Evolutionary conservation across 2,113 vertebrate genomes (phyloP).

Genomic region (Phyllopteryx taeniolatus): DNA sequence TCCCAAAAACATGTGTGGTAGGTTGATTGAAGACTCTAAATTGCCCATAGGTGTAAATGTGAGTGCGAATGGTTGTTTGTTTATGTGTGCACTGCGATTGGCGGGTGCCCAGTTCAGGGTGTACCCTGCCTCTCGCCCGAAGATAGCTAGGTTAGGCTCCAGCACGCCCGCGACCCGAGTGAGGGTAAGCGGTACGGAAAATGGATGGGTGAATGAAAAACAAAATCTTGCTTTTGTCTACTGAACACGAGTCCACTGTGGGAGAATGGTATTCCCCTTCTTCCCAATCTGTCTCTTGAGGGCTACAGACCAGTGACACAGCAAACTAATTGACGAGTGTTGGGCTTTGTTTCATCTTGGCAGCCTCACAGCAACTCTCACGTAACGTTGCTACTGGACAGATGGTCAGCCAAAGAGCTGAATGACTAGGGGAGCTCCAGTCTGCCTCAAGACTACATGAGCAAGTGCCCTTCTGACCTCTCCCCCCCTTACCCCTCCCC

Average conservation of each 20-base stretch:
- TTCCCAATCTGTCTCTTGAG: constrained; percentile 26
- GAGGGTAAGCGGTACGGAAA: no score
- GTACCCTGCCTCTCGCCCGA: no score
- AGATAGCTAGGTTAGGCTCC: no score
- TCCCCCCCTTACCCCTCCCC: neutral
- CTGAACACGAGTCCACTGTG: constrained; percentile 36
- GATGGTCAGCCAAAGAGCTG: constrained; percentile 54
- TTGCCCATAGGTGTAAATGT: no score
- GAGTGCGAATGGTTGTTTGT: no score
- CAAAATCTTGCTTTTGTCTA: constrained; percentile 36
- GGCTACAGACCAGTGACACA: constrained; percentile 46
- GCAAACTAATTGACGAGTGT: constrained; percentile 62
- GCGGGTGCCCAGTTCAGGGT: no score
- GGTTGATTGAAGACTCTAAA: no score
- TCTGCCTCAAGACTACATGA: constrained; percentile 23
- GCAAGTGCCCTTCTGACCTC: constrained; percentile 35
- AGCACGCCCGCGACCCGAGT: no score
- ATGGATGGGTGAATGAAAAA: no score
- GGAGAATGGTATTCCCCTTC: constrained; percentile 33
- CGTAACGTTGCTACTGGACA: constrained; percentile 55
- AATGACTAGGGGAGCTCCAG: constrained; percentile 32
- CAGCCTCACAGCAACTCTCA: constrained; percentile 39
- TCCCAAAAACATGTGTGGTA: no score
- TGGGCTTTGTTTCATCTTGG: constrained; percentile 65
- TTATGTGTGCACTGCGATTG: no score